These are phyloP conservation scores for Onchidella celtica DNA, from an alignment of 2,888 invertebrate genomes.

Conservation along the genomic window DNA sequence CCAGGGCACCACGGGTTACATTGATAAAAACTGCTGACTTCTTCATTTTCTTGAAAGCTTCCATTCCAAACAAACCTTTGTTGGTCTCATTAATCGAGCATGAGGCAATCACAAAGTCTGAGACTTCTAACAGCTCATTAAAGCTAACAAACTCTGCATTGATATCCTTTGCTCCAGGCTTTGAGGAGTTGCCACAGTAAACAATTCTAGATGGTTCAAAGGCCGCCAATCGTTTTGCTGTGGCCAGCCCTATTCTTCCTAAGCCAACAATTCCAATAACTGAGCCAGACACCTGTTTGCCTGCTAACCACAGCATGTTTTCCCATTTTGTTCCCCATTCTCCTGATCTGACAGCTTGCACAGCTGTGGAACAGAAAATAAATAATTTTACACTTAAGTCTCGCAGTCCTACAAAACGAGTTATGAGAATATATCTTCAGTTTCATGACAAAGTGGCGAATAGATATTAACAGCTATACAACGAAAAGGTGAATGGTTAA, in stretches of 20 bases:
- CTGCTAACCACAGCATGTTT: constrained; percentile 93
- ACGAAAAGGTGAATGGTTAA: too few relatives aligned
- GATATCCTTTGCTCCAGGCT: constrained; percentile 81
- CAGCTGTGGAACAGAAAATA: constrained; percentile 58
- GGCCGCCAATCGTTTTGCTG: constrained; percentile 87
- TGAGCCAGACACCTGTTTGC: constrained; percentile 88
- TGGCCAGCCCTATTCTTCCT: constrained; percentile 83
- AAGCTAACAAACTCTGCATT: constrained; percentile 87
- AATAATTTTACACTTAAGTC: too few relatives aligned
- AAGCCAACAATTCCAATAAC: constrained; percentile 84
- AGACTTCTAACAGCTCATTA: constrained; percentile 86
- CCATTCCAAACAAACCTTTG: constrained; percentile 87
- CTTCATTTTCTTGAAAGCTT: constrained; percentile 93
- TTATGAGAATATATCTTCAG: too few relatives aligned
- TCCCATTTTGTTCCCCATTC: constrained; percentile 89
- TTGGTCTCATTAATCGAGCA: constrained; percentile 87
- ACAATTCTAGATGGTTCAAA: constrained; percentile 88
- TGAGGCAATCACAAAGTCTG: constrained; percentile 93
- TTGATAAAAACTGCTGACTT: constrained; percentile 91
- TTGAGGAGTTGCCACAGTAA: constrained; percentile 87
- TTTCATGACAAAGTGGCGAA: too few relatives aligned
- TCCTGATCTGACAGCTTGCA: constrained; percentile 82
- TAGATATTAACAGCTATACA: too few relatives aligned
- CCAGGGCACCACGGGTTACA: constrained; percentile 85
- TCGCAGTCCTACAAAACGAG: too few relatives aligned